Base-by-base conservation (phyloP, 2,797 vertebrate genomes). In the Aulostomus chinensis region DNA sequence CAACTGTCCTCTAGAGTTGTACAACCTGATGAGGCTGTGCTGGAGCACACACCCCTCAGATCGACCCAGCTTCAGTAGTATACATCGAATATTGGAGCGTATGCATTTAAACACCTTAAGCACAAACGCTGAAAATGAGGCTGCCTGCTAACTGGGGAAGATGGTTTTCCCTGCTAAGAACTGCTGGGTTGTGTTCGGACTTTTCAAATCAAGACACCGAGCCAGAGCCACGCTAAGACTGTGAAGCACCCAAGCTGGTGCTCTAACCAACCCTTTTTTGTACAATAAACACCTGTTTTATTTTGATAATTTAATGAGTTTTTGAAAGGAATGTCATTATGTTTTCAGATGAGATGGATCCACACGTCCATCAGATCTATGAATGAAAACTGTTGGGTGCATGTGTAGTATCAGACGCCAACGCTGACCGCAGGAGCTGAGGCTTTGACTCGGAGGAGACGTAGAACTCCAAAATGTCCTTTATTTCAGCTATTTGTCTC, bases 21-120 rank as follows among this genome's bases (percentile, higher is more conserved):
- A 98, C 62, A 98, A 95, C 31, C 87, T 99, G 24, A 99, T 99
- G 97, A 93, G 96, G 3, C 93, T 99, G 12, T 99, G 97, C 17
- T 99, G 97, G 97, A 97, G 96, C 81, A 89, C 89, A 22, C 76
- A 93, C 39, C 93, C 97, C 0, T 75, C 93, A 0, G 96, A 99
- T 29, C 83, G 97, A 29, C 97, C 97, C 4, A 86, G 94, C 51
- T 99, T 99, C 38, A 78, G 92, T 25, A 96, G 97, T 16, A 97
- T 96, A 52, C 94, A 98, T 55, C 86, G 95, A 32, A 98, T 99
- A 56, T 81, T 99, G 85, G 94, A 97, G 50, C 94, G 95, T 4
- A 99, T 99, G 93, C 89, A 94, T 74, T 91, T 91, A 30, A 90
- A 43, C 60, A 58, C 82, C 1, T 32, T 73, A 0, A 68, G 9